phyloP scores from a whole-genome alignment of 2,888 invertebrate species.

The Dasysyrphus tricinctus region DNA sequence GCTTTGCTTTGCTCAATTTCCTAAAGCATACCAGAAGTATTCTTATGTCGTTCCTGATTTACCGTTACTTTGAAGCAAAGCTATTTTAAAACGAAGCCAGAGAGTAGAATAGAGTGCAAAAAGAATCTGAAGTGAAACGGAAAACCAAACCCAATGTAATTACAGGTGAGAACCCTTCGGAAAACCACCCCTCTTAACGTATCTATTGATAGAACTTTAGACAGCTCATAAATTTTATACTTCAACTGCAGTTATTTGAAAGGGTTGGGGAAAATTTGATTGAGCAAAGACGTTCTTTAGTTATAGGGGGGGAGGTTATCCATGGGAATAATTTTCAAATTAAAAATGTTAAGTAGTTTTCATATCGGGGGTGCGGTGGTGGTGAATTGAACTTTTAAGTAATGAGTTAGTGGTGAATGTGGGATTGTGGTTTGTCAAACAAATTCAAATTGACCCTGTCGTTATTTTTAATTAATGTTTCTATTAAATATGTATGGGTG shows the following conservation, averaged over 20 bases:
- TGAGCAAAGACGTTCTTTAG: background rate
- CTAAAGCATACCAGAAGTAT: slow-evolving; percentile 50
- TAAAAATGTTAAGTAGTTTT: slow-evolving; percentile 58
- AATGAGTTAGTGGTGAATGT: background rate
- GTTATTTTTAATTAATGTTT: too few relatives aligned
- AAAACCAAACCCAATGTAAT: slow-evolving; percentile 61
- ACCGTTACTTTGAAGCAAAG: slow-evolving; percentile 19
- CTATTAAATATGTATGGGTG: too few relatives aligned
- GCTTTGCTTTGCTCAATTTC: slow-evolving; percentile 66
- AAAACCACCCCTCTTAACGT: slow-evolving; percentile 1
- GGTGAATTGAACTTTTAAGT: background rate
- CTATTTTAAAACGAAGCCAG: slow-evolving; percentile 53
- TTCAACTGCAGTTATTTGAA: slow-evolving; percentile 39
- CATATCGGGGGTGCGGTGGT: background rate
- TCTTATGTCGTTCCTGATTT: slow-evolving; percentile 61
- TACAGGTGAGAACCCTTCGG: slow-evolving; percentile 51
- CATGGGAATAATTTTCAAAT: slow-evolving; percentile 49
- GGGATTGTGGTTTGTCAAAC: background rate
- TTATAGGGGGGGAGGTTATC: slow-evolving; percentile 11
- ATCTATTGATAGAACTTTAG: slow-evolving; percentile 68
- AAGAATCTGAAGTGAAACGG: slow-evolving; percentile 40
- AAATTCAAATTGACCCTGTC: too few relatives aligned
- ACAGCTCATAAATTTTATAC: slow-evolving; percentile 69
- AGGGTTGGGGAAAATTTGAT: slow-evolving; percentile 12
- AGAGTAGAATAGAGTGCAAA: background rate